Evolutionary conservation across 2,888 invertebrate genomes (phyloP).

Genomic region (Sinodicranocentrus sp.): DNA sequence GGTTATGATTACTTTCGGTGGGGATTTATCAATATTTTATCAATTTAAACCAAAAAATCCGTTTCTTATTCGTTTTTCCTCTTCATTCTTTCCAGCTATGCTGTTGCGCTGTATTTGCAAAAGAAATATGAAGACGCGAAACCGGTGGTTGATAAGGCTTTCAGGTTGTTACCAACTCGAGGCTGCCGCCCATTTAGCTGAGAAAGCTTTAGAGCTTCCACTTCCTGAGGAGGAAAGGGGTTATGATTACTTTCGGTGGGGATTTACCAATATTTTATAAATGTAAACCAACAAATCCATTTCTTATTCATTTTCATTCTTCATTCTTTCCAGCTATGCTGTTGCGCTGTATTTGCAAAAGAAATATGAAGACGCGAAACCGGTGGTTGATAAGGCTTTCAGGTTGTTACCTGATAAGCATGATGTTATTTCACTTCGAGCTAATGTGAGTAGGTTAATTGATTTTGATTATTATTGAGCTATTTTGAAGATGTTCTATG

Average conservation of each 20-base stretch:
- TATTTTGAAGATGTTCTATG: too few species aligned
- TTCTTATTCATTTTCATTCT: too few species aligned
- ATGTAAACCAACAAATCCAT: too few species aligned
- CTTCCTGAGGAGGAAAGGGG: constrained; percentile 12
- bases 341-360: not conserved
- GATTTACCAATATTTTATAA: too few species aligned
- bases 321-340: constrained; percentile 14
- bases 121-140: constrained; percentile 3
- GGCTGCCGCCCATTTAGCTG: not conserved
- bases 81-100: constrained; percentile 1
- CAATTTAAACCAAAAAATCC: not conserved
- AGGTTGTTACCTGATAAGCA: too few species aligned
- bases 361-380: constrained; percentile 5
- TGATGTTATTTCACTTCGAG: too few species aligned
- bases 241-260: not conserved
- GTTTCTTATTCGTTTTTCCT: too few species aligned
- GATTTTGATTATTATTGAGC: too few species aligned
- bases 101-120: not conserved
- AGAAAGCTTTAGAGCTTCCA: not conserved
- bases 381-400: constrained; percentile 13
- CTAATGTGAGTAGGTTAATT: too few species aligned
- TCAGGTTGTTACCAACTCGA: too few species aligned
- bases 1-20: constrained; percentile 7
- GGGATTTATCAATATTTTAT: too few species aligned
- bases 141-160: constrained; percentile 11